Percentiles rank a stretch among this genome's conserved stretches.
Conservation (phyloP, 2,797 vertebrate species). For the Adrianichthys oophorus region DNA sequence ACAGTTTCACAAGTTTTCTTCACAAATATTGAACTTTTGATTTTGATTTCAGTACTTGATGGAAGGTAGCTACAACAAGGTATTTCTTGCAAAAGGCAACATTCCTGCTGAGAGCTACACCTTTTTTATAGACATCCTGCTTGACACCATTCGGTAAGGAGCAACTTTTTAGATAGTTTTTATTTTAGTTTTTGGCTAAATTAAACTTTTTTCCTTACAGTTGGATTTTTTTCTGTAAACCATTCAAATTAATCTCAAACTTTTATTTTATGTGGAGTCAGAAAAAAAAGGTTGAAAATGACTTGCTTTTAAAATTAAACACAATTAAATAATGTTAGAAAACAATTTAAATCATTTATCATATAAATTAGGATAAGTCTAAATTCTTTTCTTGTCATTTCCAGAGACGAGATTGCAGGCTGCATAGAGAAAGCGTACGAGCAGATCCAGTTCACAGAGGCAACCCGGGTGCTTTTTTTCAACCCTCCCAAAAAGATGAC, state of each 20-base stretch:
- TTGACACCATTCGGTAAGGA: constrained; percentile 92
- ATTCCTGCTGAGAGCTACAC: constrained; percentile 95
- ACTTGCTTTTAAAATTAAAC: too few species aligned
- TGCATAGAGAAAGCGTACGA: constrained; percentile 96
- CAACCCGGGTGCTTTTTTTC: constrained; percentile 92
- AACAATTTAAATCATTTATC: too few species aligned
- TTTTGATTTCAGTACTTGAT: constrained; percentile 86
- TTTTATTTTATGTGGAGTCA: too few species aligned
- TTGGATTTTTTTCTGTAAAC: background rate
- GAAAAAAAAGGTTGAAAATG: too few species aligned
- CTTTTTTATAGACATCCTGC: constrained; percentile 96
- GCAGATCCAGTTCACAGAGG: constrained; percentile 90
- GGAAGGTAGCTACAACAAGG: constrained; percentile 98
- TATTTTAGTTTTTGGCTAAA: background rate
- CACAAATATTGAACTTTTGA: constrained; percentile 9
- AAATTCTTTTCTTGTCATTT: constrained; percentile 23
- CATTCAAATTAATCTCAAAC: too few species aligned
- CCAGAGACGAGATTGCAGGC: constrained; percentile 91
- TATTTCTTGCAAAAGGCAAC: constrained; percentile 96
- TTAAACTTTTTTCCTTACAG: too few species aligned
- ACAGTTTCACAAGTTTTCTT: too few species aligned
- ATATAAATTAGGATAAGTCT: background rate
- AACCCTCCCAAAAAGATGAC: constrained; percentile 91
- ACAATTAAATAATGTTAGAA: too few species aligned
- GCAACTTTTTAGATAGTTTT: background rate